A percentile compares a stretch with the other conserved stretches of the same genome.
These are phyloP conservation scores for Prionailurus viverrinus DNA, from an alignment of 2,113 vertebrate genomes.

Conservation along the genomic window DNA sequence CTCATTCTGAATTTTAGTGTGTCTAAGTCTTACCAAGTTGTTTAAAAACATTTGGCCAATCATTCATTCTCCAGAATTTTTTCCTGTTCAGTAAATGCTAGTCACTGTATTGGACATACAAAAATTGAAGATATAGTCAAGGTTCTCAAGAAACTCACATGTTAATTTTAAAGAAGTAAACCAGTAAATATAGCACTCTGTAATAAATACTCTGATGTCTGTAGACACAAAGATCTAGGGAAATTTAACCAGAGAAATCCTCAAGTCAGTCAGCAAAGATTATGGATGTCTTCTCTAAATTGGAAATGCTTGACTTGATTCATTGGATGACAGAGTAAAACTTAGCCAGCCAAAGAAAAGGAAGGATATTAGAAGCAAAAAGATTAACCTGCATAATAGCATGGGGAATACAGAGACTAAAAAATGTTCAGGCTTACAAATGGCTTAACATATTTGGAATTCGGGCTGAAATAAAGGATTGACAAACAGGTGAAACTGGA, in stretches of 20 bases:
- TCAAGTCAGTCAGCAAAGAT: neutral
- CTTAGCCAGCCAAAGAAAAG: neutral
- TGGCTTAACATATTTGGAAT: neutral
- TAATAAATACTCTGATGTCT: neutral
- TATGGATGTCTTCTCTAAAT: neutral
- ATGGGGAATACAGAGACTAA: neutral
- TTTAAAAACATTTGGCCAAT: slow-evolving; percentile 9
- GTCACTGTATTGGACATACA: neutral
- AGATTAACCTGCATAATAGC: neutral
- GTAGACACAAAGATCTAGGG: neutral
- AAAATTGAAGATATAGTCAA: neutral
- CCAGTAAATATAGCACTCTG: neutral
- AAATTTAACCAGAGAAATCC: neutral
- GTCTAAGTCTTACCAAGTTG: neutral
- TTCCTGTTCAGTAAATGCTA: neutral
- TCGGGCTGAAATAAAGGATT: neutral
- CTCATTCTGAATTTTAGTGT: neutral
- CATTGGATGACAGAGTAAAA: neutral
- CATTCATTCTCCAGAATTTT: neutral
- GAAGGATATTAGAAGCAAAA: neutral
- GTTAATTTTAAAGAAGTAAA: slow-evolving; percentile 27
- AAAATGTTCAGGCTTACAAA: neutral
- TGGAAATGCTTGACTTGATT: neutral
- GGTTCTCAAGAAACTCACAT: neutral
- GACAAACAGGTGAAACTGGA: neutral